Base-by-base conservation (phyloP, 2,113 vertebrate genomes). In the Percopsis transmontana region DNA sequence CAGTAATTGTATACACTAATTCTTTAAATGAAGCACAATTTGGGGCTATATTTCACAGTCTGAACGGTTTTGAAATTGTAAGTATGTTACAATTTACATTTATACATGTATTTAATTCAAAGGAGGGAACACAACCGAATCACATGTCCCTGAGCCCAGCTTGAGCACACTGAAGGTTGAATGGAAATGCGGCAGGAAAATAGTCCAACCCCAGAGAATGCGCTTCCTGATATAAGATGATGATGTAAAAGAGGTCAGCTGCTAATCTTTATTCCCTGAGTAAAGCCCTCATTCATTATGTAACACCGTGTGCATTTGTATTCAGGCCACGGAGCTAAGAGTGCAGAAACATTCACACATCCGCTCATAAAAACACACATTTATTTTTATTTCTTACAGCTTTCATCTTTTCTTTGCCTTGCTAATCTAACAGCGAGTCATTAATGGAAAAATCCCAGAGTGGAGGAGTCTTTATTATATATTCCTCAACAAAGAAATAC, bases 261-360 rank as follows among this genome's bases (percentile, higher is more conserved):
- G 87, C 90, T 92, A 91, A 90, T 90, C 88, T 90, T 91, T 86
- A 87, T 90, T 91, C 84, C 83, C 85, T 8, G 66, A 89, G 83
- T 87, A 91, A 91, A 91, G 80, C 85, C 58, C 82, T 89, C 89
- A 91, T 92, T 91, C 85, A 92, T 92, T 93, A 92, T 93, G 90
- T 87, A 92, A 92, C 88, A 83, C 76, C 68, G 76, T 86, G 76
- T 86, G 81, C 87, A 89, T 91, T 90, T 91, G 87, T 88, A 92
- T 92, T 91, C 90, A 90, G 85, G 88, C 83, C 83, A 87, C 85
- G 87, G 84, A n/a, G 87, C 69, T 74, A 71, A 60, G 77, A 76
- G 81, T 81, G 70, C 81, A 83, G 72, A 86, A 86, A 81, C 85
- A 85, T 80, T 79, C 72, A 79, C 55, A 79, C 77, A 88, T 80